These are phyloP conservation scores for Sisor rabdophorus DNA, from an alignment of 2,113 vertebrate genomes.

Conservation along the genomic window DNA sequence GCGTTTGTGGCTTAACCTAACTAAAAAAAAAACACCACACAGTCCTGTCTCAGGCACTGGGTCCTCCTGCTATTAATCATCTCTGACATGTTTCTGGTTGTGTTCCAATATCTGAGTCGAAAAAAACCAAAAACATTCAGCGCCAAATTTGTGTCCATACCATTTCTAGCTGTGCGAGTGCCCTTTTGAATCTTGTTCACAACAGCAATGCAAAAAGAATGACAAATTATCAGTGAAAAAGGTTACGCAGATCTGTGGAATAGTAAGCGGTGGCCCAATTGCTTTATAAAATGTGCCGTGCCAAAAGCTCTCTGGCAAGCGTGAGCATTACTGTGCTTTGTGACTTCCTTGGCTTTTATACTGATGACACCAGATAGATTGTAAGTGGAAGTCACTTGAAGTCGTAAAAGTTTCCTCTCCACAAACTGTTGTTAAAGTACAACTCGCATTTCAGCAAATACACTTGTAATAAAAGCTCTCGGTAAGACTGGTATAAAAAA, in stretches of 20 bases:
- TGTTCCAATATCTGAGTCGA: constrained; percentile 53
- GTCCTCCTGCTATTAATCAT: constrained; percentile 67
- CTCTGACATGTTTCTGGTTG: constrained; percentile 70
- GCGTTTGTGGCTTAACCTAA: no score
- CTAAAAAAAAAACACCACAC: constrained; percentile 7
- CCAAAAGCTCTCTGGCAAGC: constrained; percentile 41
- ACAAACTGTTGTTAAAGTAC: not conserved
- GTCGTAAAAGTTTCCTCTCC: not conserved
- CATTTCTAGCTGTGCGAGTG: constrained; percentile 70
- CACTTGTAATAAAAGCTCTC: no score
- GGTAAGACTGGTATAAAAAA: no score
- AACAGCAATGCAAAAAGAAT: constrained; percentile 66
- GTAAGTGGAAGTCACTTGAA: constrained; percentile 15
- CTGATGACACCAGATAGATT: constrained; percentile 28
- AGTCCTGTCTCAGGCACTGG: constrained; percentile 23
- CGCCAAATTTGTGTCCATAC: constrained; percentile 66
- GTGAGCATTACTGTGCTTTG: constrained; percentile 26
- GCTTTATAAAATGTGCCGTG: constrained; percentile 20
- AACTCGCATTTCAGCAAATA: not conserved
- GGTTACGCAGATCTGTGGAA: constrained; percentile 44
- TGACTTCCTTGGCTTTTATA: constrained; percentile 30
- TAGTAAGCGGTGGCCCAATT: constrained; percentile 33
- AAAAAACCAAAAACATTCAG: constrained; percentile 56
- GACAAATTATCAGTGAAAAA: constrained; percentile 66
- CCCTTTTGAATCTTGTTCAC: constrained; percentile 62